Conservation (phyloP, 1,140 invertebrate genomes). For the Drosophila truncata region DNA sequence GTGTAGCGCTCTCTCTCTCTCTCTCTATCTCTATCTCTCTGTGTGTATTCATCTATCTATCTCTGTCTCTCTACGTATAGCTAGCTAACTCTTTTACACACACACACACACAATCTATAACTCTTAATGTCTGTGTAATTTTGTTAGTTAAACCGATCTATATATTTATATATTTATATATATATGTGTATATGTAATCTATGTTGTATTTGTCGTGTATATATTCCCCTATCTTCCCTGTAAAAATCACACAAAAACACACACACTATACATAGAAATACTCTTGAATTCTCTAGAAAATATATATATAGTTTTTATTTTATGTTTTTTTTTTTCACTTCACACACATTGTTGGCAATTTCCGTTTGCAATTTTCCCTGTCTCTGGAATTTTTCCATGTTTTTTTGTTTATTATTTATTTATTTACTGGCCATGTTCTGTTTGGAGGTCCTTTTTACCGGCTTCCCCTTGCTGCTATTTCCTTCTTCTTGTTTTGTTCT, state of each 20-base stretch:
- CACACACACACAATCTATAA: constrained; percentile 30
- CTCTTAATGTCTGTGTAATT: constrained; percentile 56
- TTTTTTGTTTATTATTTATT: constrained; percentile 65
- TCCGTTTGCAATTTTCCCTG: constrained; percentile 69
- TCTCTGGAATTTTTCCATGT: constrained; percentile 11
- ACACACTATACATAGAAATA: constrained; percentile 26
- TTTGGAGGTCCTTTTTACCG: constrained; percentile 25
- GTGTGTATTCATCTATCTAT: constrained; percentile 10
- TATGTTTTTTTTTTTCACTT: constrained; percentile 3
- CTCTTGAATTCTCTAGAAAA: constrained; percentile 20
- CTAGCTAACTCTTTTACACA: constrained; percentile 34
- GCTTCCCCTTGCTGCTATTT: not conserved
- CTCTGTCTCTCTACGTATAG: constrained; percentile 28
- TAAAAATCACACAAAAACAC: constrained; percentile 19
- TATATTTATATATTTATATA: constrained; percentile 13
- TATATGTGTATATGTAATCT: constrained; percentile 35
- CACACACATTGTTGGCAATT: constrained; percentile 62
- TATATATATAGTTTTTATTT: constrained; percentile 33
- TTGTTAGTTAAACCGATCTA: constrained; percentile 32
- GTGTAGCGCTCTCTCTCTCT: constrained; percentile 53
- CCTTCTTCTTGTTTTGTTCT: constrained; percentile 29
- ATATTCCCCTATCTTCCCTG: constrained; percentile 32
- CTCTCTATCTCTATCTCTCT: constrained; percentile 33
- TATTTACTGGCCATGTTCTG: constrained; percentile 83
- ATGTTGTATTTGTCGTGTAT: constrained; percentile 42